Percentiles rank a stretch among this genome's conserved stretches.
Evolutionary conservation across 2,797 vertebrate species (phyloP).

Genomic region (Danio tinwini): DNA sequence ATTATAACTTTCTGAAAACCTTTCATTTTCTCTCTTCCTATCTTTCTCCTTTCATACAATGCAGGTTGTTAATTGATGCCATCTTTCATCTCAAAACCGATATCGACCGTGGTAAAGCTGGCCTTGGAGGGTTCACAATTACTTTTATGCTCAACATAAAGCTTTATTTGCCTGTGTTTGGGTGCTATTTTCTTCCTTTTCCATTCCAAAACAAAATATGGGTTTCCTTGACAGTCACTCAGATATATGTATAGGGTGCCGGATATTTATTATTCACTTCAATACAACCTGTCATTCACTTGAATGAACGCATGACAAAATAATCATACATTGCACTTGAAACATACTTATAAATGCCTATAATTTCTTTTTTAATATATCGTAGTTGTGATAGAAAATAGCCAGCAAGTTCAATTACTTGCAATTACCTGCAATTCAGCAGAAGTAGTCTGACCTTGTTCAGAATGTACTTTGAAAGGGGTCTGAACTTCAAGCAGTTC

Average conservation of each 20-base stretch:
- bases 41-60: conserved; percentile 6
- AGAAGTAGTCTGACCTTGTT: background rate
- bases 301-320: background rate
- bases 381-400: background rate
- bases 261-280: background rate
- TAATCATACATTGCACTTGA: background rate
- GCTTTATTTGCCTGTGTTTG: background rate
- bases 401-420: background rate
- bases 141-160: background rate
- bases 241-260: background rate
- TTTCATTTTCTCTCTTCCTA: background rate
- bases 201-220: background rate
- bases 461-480: background rate
- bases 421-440: background rate
- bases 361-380: background rate
- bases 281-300: background rate
- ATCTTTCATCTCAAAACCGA: conserved; percentile 33
- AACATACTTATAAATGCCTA: no score
- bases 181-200: background rate
- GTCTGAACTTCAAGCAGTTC: background rate
- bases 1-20: background rate
- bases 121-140: background rate
- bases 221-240: background rate
- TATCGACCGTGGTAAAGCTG: background rate
- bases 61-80: conserved; percentile 26